phyloP scores from a whole-genome alignment of 2,797 vertebrate species.

The Delichon dasypus region DNA sequence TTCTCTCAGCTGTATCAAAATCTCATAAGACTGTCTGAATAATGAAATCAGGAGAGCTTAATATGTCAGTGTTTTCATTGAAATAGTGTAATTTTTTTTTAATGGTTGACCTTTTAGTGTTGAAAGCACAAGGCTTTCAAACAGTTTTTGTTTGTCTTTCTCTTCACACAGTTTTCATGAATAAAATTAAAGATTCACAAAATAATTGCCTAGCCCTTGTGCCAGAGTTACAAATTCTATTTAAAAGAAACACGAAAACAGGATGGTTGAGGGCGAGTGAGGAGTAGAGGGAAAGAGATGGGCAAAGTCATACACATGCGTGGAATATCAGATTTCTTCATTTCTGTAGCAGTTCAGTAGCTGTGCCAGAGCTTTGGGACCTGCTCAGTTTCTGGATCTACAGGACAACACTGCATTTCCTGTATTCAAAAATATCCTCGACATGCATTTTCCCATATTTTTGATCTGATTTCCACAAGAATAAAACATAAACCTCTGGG shows the following conservation, averaged over 20 bases:
- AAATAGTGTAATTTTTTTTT: neutral
- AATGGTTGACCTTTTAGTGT: neutral
- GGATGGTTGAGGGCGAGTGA: fast-evolving
- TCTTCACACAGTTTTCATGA: neutral
- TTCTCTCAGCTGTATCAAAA: neutral
- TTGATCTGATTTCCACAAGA: neutral
- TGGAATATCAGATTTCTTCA: neutral
- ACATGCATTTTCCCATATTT: neutral
- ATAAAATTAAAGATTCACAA: neutral
- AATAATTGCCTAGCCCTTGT: neutral
- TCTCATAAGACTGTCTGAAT: neutral
- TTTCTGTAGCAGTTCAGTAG: neutral
- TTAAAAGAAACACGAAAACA: fast-evolving
- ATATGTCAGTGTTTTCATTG: neutral
- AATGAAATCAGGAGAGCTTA: neutral
- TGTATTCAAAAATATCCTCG: fast-evolving
- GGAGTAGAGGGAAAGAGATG: neutral
- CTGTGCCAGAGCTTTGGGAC: neutral
- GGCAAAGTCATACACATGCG: neutral
- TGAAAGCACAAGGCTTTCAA: neutral
- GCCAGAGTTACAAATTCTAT: neutral
- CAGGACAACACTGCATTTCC: neutral
- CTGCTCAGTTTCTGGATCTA: neutral
- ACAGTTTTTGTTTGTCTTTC: neutral
- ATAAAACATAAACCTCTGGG: neutral